These are phyloP conservation scores for Mormyrus hasselquistii DNA, from an alignment of 2,797 vertebrate genomes.

Conservation along the genomic window DNA sequence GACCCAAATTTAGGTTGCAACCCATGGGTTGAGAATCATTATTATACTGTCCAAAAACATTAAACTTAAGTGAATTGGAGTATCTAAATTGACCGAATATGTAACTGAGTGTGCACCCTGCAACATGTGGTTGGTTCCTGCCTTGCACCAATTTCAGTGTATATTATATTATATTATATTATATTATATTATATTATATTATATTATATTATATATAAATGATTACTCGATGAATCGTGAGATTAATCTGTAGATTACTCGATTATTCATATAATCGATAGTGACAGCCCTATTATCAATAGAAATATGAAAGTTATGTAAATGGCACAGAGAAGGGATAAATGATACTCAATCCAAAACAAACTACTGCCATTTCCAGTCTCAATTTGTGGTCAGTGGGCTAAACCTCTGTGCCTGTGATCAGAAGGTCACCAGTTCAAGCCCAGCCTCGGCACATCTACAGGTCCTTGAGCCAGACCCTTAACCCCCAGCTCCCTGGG, in stretches of 20 bases:
- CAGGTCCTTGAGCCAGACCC: neutral
- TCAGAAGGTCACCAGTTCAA: neutral
- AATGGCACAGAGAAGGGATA: neutral
- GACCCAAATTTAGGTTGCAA: too few relatives aligned
- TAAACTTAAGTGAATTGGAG: too few relatives aligned
- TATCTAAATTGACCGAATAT: too few relatives aligned
- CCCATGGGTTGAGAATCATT: too few relatives aligned
- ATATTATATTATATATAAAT: too few relatives aligned
- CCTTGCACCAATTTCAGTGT: too few relatives aligned
- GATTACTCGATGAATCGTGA: neutral
- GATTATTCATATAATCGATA: neutral
- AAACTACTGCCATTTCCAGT: conserved; percentile 13
- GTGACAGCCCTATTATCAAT: neutral
- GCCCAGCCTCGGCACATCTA: neutral
- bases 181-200: too few relatives aligned
- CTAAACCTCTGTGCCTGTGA: neutral
- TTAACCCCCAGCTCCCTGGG: neutral
- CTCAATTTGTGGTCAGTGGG: neutral
- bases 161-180: too few relatives aligned
- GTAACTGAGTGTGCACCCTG: too few relatives aligned
- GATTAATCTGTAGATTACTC: neutral
- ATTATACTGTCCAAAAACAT: too few relatives aligned
- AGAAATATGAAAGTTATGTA: neutral
- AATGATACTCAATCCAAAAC: neutral
- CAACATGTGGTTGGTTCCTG: too few relatives aligned